Percentiles rank a stretch among this genome's conserved stretches.
Evolutionary conservation across 2,888 invertebrate species (phyloP).

Genomic region (Tyria jacobaeae): DNA sequence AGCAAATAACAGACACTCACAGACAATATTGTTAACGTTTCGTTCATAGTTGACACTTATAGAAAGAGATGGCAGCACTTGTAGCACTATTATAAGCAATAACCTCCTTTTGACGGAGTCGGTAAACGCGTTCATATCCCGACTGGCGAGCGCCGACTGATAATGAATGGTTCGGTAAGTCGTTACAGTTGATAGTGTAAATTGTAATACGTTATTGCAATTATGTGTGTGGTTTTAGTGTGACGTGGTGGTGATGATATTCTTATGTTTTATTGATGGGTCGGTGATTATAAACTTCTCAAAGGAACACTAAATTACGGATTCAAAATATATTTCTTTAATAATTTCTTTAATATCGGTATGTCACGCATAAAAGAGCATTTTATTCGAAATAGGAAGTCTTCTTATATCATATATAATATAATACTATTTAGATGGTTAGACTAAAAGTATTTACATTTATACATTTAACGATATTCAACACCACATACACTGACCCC

Average conservation of each 20-base stretch:
- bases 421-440: too few relatives aligned
- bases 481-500: too few relatives aligned
- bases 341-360: too few relatives aligned
- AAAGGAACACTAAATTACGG: not conserved
- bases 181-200: constrained; percentile 12
- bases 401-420: too few relatives aligned
- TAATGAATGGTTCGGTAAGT: constrained; percentile 5
- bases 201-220: not conserved
- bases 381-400: too few relatives aligned
- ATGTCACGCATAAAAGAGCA: too few relatives aligned
- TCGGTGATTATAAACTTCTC: not conserved
- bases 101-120: constrained; percentile 9
- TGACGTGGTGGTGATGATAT: not conserved
- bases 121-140: constrained; percentile 15
- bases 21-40: constrained; percentile 3
- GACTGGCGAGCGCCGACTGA: constrained; percentile 17
- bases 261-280: constrained; percentile 2
- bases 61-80: constrained; percentile 29
- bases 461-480: too few relatives aligned
- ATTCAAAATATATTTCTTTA: not conserved
- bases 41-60: constrained; percentile 12
- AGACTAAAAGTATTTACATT: too few relatives aligned
- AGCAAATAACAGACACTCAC: constrained; percentile 13
- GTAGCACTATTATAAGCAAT: constrained; percentile 6
- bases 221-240: not conserved